A percentile compares a stretch with the other conserved stretches of the same genome.
These are phyloP conservation scores for Plusia festucae DNA, from an alignment of 2,888 invertebrate genomes.

Conservation along the genomic window DNA sequence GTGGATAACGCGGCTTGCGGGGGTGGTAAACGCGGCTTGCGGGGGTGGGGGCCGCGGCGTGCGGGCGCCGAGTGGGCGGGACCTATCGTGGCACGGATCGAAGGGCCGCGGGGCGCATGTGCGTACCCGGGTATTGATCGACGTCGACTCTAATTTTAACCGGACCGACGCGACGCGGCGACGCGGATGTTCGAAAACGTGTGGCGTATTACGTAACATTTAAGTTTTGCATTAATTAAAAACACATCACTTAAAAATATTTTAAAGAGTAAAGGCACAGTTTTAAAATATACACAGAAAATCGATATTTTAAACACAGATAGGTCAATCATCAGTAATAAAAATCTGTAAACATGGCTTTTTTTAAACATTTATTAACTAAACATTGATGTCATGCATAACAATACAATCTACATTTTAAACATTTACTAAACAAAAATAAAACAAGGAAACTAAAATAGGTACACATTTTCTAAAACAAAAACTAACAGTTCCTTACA, in stretches of 20 bases:
- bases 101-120: slow-evolving; percentile 24
- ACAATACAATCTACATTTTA: slow-evolving; percentile 20
- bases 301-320: slow-evolving; percentile 17
- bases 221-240: neutral
- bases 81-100: neutral
- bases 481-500: slow-evolving; percentile 22
- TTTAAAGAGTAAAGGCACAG: slow-evolving; percentile 30
- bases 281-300: slow-evolving; percentile 6
- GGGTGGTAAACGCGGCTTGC: no score
- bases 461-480: slow-evolving; percentile 23
- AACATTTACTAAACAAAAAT: slow-evolving; percentile 33
- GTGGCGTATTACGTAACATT: neutral
- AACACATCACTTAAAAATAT: neutral
- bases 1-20: no score
- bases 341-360: slow-evolving; percentile 27
- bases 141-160: neutral
- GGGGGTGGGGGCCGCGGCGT: no score
- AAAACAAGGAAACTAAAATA: neutral
- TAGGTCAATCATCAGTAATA: slow-evolving; percentile 17
- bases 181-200: neutral
- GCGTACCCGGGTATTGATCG: slow-evolving; percentile 30
- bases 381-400: slow-evolving; percentile 43
- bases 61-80: neutral
- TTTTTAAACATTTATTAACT: slow-evolving; percentile 33
- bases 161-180: no score